Conservation (phyloP, 64 coral and sea anemone genomes). For the Orbicella faveolata region DNA sequence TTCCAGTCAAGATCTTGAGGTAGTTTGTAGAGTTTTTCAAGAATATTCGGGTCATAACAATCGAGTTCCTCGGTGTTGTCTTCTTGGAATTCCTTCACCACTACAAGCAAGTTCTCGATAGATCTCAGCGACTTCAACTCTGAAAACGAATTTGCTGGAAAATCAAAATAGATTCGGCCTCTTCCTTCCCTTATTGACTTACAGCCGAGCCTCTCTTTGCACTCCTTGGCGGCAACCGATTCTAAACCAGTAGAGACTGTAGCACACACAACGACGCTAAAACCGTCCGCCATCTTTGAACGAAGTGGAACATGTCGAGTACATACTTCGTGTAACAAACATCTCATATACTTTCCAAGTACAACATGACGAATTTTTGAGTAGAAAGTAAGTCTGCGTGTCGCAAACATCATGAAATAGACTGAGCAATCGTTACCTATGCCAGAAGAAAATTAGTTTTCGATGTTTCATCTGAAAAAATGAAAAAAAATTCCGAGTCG, state of each 20-base stretch:
- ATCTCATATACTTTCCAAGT: neutral
- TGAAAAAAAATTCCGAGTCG: no score
- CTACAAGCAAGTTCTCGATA: constrained; percentile 85
- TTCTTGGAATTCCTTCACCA: constrained; percentile 71
- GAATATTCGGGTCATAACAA: constrained; percentile 56
- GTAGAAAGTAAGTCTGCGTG: neutral
- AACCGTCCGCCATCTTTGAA: constrained; percentile 50
- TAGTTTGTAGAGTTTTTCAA: constrained; percentile 72
- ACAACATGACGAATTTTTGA: neutral
- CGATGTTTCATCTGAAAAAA: no score
- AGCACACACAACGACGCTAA: constrained; percentile 58
- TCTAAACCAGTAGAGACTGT: constrained; percentile 91
- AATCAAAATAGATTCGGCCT: constrained; percentile 87
- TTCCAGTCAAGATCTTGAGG: constrained; percentile 67
- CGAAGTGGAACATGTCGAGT: neutral
- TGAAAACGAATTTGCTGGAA: constrained; percentile 47
- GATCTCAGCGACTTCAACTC: constrained; percentile 76
- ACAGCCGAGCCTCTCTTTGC: constrained; percentile 75
- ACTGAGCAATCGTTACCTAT: neutral
- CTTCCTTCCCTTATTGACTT: constrained; percentile 61
- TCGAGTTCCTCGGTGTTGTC: constrained; percentile 31
- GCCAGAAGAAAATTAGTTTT: no score
- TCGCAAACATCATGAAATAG: neutral
- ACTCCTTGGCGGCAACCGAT: constrained; percentile 69
- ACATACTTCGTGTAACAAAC: neutral